phyloP scores from a whole-genome alignment of 2,797 vertebrate genomes.

The Gila robusta region DNA sequence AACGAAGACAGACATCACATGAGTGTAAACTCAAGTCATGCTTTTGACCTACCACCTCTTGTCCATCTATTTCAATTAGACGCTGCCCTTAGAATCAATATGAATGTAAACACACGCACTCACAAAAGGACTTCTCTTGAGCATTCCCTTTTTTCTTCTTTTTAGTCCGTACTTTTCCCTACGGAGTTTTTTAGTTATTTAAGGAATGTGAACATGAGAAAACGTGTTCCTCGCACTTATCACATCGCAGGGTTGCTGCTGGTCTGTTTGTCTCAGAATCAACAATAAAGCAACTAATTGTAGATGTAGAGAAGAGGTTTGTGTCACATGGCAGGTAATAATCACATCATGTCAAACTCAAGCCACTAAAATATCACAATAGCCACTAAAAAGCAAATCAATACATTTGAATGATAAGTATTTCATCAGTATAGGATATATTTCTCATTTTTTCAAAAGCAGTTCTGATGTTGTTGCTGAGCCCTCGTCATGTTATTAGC shows the following conservation, averaged over 20 bases:
- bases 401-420: background rate
- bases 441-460: background rate
- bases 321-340: background rate
- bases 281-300: background rate
- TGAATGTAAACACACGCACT: background rate
- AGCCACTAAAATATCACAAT: background rate
- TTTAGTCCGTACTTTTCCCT: constrained; percentile 34
- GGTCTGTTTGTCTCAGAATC: background rate
- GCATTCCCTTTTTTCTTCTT: constrained; percentile 18
- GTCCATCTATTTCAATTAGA: constrained; percentile 20
- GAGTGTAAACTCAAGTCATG: constrained; percentile 35
- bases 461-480: background rate
- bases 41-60: constrained; percentile 23
- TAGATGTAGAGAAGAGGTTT: background rate
- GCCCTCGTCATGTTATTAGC: background rate
- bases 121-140: constrained; percentile 15
- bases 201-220: constrained; percentile 53
- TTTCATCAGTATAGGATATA: background rate
- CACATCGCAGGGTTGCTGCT: background rate
- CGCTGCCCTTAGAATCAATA: background rate
- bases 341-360: background rate
- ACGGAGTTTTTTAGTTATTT: constrained; percentile 37
- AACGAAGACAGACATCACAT: constrained; percentile 45
- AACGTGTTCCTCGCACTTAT: constrained; percentile 22
- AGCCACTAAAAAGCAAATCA: background rate